Evolutionary conservation across 1,140 invertebrate species (phyloP), one percentile per base, ranked within the genome.

Genomic region (Paracyclopina nana): DNA sequence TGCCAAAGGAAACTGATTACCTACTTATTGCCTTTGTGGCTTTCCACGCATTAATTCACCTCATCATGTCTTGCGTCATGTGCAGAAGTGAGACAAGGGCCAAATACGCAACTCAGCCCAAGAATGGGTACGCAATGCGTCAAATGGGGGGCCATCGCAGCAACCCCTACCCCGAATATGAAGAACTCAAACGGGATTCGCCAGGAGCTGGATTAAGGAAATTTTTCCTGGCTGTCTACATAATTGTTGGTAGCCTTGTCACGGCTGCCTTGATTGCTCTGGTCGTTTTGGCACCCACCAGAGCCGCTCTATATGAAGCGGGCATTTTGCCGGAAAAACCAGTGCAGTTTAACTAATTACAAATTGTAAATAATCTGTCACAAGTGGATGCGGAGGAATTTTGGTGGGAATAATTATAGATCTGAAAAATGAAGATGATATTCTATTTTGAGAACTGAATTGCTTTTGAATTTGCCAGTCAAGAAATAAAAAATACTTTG

Each of bases 11-110:
- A 78, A 73, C 80, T 55, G 77, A 83, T 54, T 92, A 77, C 72
- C 75, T 95, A 41, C 63, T 95, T 46, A 80, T 81, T 4, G 79
- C 77, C 9, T 92, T 80, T 65, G 84, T 95, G 8, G 76, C 76
- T 2, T 82, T 92, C 63, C 82, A 95, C 64, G 77, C 91, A 26
- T 57, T 85, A 20, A 76, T 82, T 57, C 88, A 95, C 62, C 62
- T 95, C n/a, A 70, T 87, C 46, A 73, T 94, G 31, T 83, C 82
- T 58, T 81, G 86, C 72, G 80, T 77, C 72, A 50, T 28, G 6
- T 54, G 55, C 26, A 24, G 40, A 53, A 41, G 53, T 5, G 34
- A 34, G 11, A 53, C 52, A 11, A 54, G 43, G 38, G n/a, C n/a
- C n/a, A n/a, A n/a, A n/a, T n/a, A n/a, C n/a, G n/a, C n/a, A n/a